Evolutionary conservation across 2,888 invertebrate genomes (phyloP), one percentile per base, ranked within the genome.

Genomic region (Desoria tigrina): DNA sequence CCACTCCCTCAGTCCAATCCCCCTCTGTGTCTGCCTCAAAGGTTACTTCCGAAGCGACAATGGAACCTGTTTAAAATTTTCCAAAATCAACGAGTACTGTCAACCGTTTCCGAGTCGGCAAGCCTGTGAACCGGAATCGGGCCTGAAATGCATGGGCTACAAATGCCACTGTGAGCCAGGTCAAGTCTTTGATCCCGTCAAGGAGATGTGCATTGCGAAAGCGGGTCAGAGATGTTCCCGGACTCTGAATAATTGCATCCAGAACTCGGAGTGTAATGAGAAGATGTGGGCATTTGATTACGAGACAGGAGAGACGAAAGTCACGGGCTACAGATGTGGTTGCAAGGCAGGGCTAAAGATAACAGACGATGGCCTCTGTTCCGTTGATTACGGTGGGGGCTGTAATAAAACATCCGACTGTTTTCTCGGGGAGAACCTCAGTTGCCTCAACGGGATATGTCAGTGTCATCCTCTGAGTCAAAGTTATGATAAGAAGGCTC

Each of bases 401-500:
- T 71, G 71, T 56, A 57, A 27, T 24, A 56, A 57, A 51, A 65
- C 54, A 21, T 58, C 64, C 0, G 68, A 71, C 39, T 71, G 71
- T 45, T 61, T 60, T n/a, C 37, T 24, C 56, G 68, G 68, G 1
- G 61, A 71, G 39, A 49, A 59, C 24, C 51, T 71, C 11, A 62
- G 45, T 55, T 71, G 71, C 37, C 28, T 68, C 49, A 67, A 68
- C 57, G 64, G 61, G 28, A 68, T 66, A 50, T 71, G 71, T 54
- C 68, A 68, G 39, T 71, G 71, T 60, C 59, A 58, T 61, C 66
- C 71, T 18, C 42, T 71, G 26, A 66, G 64, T 60, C 68, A 68
- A 56, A 56, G 64, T 42, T 71, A 66, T 62, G 64, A 66, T 51
- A 66, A 49, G 60, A 53, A 51, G 18, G 26, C 37, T 32, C 61